phyloP scores from a whole-genome alignment of 2,113 vertebrate species.

The Gopherus flavomarginatus region DNA sequence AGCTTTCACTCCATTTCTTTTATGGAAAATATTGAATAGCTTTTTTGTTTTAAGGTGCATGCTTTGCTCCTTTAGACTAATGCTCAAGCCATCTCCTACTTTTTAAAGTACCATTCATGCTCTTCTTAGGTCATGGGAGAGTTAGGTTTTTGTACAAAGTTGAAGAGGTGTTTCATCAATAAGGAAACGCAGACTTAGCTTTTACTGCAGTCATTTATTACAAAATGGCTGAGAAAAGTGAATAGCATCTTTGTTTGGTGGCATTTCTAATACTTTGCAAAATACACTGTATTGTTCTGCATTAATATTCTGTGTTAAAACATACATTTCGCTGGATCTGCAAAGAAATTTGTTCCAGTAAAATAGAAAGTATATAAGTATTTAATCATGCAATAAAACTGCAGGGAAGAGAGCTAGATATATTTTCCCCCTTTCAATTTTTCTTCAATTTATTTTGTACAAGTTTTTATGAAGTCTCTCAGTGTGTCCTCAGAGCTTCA shows the following conservation, averaged over 20 bases:
- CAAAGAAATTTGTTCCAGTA: background rate
- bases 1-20: conserved; percentile 54
- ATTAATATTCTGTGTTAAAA: conserved; percentile 26
- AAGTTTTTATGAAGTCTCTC: background rate
- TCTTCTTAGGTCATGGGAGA: conserved; percentile 43
- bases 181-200: conserved; percentile 48
- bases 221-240: conserved; percentile 40
- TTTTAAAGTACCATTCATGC: conserved; percentile 33
- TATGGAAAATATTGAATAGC: conserved; percentile 37
- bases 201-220: conserved; percentile 66
- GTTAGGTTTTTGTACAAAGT: conserved; percentile 54
- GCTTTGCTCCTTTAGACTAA: conserved; percentile 46
- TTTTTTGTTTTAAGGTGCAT: conserved; percentile 59
- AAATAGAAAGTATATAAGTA: background rate
- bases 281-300: conserved; percentile 16
- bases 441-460: background rate
- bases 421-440: background rate
- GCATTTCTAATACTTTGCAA: conserved; percentile 33
- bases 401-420: background rate
- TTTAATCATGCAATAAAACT: background rate
- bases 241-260: conserved; percentile 47
- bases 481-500: background rate
- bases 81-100: background rate
- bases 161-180: conserved; percentile 54
- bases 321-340: background rate